Base-by-base conservation (phyloP, 2,797 vertebrate genomes). In the Cuculus canorus region DNA sequence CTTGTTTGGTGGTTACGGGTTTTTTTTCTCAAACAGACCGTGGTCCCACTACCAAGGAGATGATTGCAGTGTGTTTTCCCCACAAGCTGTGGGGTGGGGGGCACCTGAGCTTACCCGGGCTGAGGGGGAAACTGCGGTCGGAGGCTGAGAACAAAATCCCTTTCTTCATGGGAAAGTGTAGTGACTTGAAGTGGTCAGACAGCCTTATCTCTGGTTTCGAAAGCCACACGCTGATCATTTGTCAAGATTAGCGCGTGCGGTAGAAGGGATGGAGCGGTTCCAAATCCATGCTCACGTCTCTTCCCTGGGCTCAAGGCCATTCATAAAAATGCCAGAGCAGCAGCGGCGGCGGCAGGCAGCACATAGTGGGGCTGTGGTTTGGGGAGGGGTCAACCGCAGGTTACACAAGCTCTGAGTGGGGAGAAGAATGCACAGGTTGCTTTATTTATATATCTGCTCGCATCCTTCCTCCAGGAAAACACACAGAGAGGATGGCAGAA, bases 231-330 rank as follows among this genome's bases (percentile, higher is more conserved):
- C 92, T 97, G 96, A 97, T 97, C 87, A 75, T 93, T 96, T 94
- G 96, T 97, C 96, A 95, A 97, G 96, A 97, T 96, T 96, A 96
- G 94, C 75, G 57, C 82, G 43, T 73, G 92, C 78, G 37, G 85
- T 87, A n/a, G 94, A 91, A 95, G 89, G 95, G 95, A 96, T 96
- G 96, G 96, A 97, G 91, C 94, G 59, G 95, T 94, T 97, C 96
- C 96, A 97, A 97, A 93, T 47, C 91, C 95, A 27, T 1, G 68
- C 94, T 97, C 95, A 47, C 86, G 19, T 61, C 93, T 80, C 94
- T 78, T 89, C 90, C 60, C 93, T 4, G 94, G 93, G 95, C 96
- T 95, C 95, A 69, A 41, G 65, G 95, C 91, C 94, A 97, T 96
- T 96, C 94, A 94, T 82, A 96, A 96, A 96, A 96, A 76, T 93